Conservation (phyloP, 2,113 vertebrate genomes). For the Solenodon paradoxus region DNA sequence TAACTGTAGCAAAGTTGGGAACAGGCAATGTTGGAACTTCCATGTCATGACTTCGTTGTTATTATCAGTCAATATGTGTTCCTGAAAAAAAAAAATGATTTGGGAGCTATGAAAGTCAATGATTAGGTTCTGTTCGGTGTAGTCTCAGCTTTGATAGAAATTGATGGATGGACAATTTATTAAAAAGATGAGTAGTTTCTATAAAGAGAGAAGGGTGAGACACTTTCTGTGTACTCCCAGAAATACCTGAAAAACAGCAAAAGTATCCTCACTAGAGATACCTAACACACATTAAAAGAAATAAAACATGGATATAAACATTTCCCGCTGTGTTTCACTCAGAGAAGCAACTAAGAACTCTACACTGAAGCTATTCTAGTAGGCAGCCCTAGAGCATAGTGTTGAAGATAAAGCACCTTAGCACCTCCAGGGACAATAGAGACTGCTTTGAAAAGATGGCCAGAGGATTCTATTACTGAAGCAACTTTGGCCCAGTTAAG, state of each 20-base stretch:
- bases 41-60: not conserved
- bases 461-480: no score
- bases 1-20: not conserved
- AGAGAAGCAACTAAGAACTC: no score
- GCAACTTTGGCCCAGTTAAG: no score
- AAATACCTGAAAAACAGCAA: not conserved
- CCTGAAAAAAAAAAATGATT: not conserved
- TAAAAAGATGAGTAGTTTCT: not conserved
- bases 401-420: no score
- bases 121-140: not conserved
- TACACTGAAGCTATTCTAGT: no score
- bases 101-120: not conserved
- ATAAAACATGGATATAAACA: conserved; percentile 19
- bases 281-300: not conserved
- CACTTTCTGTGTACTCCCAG: not conserved
- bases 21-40: not conserved
- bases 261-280: not conserved
- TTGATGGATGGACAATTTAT: not conserved
- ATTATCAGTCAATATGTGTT: not conserved
- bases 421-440: no score
- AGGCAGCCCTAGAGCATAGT: no score
- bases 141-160: not conserved
- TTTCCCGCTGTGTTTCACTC: no score
- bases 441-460: no score
- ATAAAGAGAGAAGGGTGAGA: not conserved